These are phyloP conservation scores for Drosophila lacicola DNA, from an alignment of 2,888 invertebrate species.

Conservation along the genomic window DNA sequence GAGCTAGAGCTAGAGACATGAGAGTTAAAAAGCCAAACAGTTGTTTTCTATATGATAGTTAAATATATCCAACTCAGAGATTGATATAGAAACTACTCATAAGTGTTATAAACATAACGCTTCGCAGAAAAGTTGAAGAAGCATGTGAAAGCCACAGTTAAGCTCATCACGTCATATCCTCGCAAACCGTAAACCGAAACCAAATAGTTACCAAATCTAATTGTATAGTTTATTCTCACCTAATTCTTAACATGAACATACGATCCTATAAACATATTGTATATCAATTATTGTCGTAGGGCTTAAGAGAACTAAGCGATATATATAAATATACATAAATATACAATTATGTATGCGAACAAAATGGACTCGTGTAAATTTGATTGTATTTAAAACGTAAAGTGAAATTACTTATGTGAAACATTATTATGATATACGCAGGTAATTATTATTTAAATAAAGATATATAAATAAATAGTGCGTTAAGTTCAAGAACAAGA, in stretches of 20 bases:
- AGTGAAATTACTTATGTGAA: constrained; percentile 66
- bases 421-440: constrained; percentile 70
- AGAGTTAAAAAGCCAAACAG: constrained; percentile 22
- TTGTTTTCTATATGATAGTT: constrained; percentile 47
- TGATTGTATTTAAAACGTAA: constrained; percentile 68
- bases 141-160: constrained; percentile 19
- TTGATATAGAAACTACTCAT: constrained; percentile 19
- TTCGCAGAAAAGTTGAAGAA: constrained; percentile 9
- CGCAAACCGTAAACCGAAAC: constrained; percentile 33
- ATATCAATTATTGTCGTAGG: constrained; percentile 78
- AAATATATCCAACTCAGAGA: constrained; percentile 25
- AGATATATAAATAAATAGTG: constrained; percentile 72
- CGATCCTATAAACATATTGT: constrained; percentile 60
- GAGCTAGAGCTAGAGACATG: constrained; percentile 8
- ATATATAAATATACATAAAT: constrained; percentile 22
- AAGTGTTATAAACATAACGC: constrained; percentile 33
- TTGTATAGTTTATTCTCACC: constrained; percentile 40
- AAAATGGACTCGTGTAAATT: constrained; percentile 71
- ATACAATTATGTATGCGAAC: constrained; percentile 27
- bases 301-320: constrained; percentile 49
- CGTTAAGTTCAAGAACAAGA: constrained; percentile 77
- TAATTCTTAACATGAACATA: constrained; percentile 34
- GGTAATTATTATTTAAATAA: constrained; percentile 74
- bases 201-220: constrained; percentile 32
- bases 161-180: constrained; percentile 37